Evolutionary conservation across 2,797 vertebrate genomes (phyloP).

Genomic region (Hypotaenidia philippensis): DNA sequence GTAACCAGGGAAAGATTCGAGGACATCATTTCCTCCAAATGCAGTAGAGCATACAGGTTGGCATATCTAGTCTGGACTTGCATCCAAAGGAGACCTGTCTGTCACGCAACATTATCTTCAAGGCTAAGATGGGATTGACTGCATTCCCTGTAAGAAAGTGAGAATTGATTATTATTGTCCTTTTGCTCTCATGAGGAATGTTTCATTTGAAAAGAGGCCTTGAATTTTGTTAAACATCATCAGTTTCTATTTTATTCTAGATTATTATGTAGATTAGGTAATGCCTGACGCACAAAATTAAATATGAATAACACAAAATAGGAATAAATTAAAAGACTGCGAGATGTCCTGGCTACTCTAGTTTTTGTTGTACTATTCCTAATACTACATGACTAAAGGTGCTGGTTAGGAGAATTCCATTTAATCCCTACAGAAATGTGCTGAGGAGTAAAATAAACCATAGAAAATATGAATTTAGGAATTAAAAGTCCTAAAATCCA

Average conservation of each 20-base stretch:
- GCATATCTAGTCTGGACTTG: neutral
- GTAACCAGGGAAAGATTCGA: neutral
- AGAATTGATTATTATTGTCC: slow-evolving; percentile 20
- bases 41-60: neutral
- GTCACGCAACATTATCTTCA: neutral
- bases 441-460: neutral
- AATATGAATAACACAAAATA: slow-evolving; percentile 25
- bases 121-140: neutral
- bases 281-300: neutral
- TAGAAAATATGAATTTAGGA: neutral
- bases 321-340: slow-evolving; percentile 26
- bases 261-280: slow-evolving; percentile 13
- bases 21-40: neutral
- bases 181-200: slow-evolving; percentile 5
- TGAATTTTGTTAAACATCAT: slow-evolving; percentile 49
- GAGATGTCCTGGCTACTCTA: neutral
- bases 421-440: neutral
- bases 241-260: slow-evolving; percentile 24
- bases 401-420: neutral
- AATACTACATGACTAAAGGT: neutral
- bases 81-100: neutral
- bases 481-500: neutral
- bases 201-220: slow-evolving; percentile 36
- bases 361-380: neutral
- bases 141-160: neutral